Conservation (phyloP, 2,113 vertebrate genomes). For the Catagonus wagneri region DNA sequence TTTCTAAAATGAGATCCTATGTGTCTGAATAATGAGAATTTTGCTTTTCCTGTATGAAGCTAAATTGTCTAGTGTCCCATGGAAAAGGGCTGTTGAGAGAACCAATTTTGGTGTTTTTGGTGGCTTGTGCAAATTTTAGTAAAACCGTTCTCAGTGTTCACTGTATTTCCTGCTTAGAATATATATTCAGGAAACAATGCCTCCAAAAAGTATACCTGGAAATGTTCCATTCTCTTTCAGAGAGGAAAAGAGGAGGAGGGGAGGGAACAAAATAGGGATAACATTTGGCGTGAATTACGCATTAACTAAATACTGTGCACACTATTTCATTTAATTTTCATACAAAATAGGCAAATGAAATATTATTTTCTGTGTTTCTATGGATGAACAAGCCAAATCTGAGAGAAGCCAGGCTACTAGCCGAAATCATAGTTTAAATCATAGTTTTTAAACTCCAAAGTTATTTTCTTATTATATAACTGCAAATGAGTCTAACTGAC, state of each 20-base stretch:
- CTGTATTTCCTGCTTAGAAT: neutral
- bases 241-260: neutral
- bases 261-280: neutral
- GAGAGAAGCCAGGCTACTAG: neutral
- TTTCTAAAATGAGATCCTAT: constrained; percentile 40
- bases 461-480: neutral
- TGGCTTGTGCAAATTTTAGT: neutral
- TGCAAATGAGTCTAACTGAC: neutral
- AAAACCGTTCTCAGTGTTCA: neutral
- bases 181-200: neutral
- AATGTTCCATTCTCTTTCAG: constrained; percentile 23
- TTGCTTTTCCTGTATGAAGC: neutral
- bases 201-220: neutral
- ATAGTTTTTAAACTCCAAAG: neutral
- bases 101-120: neutral
- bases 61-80: neutral
- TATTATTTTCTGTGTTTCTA: neutral
- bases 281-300: neutral
- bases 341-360: neutral
- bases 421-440: neutral
- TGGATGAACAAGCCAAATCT: neutral
- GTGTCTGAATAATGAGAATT: constrained; percentile 24
- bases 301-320: neutral
- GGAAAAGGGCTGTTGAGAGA: neutral
- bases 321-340: constrained; percentile 20